A percentile compares a stretch with the other conserved stretches of the same genome.
Conservation (phyloP, 2,113 vertebrate genomes). For the Entelurus aequoreus region DNA sequence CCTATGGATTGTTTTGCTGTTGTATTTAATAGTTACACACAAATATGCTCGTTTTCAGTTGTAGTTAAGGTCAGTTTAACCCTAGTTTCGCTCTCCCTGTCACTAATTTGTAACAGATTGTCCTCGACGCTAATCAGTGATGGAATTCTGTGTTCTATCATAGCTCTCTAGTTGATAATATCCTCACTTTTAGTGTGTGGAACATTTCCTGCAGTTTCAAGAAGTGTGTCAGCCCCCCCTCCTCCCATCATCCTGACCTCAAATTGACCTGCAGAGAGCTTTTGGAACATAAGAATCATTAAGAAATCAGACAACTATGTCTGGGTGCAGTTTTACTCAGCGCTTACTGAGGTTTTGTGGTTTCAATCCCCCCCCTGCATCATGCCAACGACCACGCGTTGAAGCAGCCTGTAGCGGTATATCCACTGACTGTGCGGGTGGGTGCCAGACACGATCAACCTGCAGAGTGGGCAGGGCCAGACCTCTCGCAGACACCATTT, state of each 20-base stretch:
- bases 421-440: slow-evolving; percentile 49
- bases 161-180: neutral
- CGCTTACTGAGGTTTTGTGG: slow-evolving; percentile 33
- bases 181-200: neutral
- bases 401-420: slow-evolving; percentile 47
- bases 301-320: slow-evolving; percentile 40
- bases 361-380: slow-evolving; percentile 23
- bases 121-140: too few relatives aligned
- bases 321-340: slow-evolving; percentile 36
- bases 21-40: too few relatives aligned
- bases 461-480: slow-evolving; percentile 39
- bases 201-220: neutral
- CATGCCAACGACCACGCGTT: slow-evolving; percentile 4
- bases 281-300: slow-evolving; percentile 15
- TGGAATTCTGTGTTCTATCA: neutral
- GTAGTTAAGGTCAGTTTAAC: too few relatives aligned
- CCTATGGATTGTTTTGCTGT: too few relatives aligned
- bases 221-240: neutral
- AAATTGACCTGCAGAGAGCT: slow-evolving; percentile 11
- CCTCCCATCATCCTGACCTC: slow-evolving; percentile 19
- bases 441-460: slow-evolving; percentile 50
- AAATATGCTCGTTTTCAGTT: too few relatives aligned
- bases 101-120: too few relatives aligned
- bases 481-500: slow-evolving; percentile 40
- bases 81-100: too few relatives aligned